phyloP scores from a whole-genome alignment of 2,113 vertebrate species.

The Prietella phreatophila region DNA sequence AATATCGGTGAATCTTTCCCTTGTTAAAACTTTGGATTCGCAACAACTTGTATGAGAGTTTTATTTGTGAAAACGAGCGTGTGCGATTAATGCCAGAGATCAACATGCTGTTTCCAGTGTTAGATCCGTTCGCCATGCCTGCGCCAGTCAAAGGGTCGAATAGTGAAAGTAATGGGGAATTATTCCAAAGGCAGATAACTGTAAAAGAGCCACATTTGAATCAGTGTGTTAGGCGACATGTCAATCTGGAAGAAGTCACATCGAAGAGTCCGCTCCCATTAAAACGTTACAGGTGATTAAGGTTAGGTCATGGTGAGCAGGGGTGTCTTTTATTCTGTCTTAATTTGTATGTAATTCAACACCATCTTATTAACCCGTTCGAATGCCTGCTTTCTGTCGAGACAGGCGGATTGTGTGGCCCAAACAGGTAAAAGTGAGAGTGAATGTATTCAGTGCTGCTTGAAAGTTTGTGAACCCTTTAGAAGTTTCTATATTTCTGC shows the following conservation, averaged over 20 bases:
- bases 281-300: background rate
- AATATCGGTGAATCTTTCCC: background rate
- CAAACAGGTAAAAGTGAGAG: constrained; percentile 5
- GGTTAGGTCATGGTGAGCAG: background rate
- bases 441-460: background rate
- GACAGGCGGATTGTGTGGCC: constrained; percentile 12
- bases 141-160: constrained; percentile 6
- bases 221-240: background rate
- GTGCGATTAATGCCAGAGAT: background rate
- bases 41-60: background rate
- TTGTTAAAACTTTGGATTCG: constrained; percentile 4
- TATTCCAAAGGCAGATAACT: constrained; percentile 29
- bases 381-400: background rate
- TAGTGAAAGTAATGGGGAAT: constrained; percentile 13
- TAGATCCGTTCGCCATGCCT: constrained; percentile 18
- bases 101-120: background rate
- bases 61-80: background rate
- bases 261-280: background rate
- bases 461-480: no score
- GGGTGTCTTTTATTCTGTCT: background rate
- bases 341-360: background rate
- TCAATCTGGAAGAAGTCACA: background rate
- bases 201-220: background rate
- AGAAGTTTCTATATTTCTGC: no score
- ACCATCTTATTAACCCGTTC: background rate